These are phyloP conservation scores for Ochotona princeps DNA, from an alignment of 2,113 vertebrate genomes.

Conservation along the genomic window DNA sequence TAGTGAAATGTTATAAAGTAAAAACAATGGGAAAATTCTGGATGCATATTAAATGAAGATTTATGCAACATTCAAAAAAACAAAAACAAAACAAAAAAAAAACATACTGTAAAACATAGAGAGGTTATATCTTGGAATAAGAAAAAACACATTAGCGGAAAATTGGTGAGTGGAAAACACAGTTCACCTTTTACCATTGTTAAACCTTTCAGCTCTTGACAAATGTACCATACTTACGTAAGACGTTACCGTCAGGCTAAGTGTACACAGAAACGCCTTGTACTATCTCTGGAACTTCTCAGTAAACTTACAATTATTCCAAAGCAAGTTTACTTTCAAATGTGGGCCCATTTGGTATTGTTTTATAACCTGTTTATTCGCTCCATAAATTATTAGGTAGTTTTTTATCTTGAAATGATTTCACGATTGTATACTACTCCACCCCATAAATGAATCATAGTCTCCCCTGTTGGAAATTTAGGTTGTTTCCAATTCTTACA, in stretches of 20 bases:
- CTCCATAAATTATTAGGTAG: neutral
- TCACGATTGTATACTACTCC: neutral
- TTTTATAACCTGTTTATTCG: constrained; percentile 34
- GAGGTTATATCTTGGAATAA: neutral
- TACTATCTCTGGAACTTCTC: constrained; percentile 20
- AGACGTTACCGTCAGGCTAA: neutral
- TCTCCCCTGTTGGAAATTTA: constrained; percentile 63
- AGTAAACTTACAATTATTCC: constrained; percentile 38
- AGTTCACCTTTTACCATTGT: neutral
- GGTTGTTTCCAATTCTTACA: constrained; percentile 73
- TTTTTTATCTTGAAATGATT: constrained; percentile 49
- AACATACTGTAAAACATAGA: neutral
- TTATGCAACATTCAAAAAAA: neutral
- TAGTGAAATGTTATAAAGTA: neutral
- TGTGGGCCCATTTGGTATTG: constrained; percentile 5
- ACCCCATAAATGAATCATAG: constrained; percentile 66
- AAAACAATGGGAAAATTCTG: neutral
- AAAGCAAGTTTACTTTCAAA: constrained; percentile 45
- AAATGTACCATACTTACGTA: neutral
- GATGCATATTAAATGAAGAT: neutral
- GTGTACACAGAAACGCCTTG: neutral
- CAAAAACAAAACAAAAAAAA: neutral
- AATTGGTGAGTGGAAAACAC: constrained; percentile 7
- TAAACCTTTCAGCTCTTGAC: constrained; percentile 36
- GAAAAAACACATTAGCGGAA: neutral